Base-by-base conservation (phyloP, 2,797 vertebrate species). In the Microctenopoma stevenorrisi region DNA sequence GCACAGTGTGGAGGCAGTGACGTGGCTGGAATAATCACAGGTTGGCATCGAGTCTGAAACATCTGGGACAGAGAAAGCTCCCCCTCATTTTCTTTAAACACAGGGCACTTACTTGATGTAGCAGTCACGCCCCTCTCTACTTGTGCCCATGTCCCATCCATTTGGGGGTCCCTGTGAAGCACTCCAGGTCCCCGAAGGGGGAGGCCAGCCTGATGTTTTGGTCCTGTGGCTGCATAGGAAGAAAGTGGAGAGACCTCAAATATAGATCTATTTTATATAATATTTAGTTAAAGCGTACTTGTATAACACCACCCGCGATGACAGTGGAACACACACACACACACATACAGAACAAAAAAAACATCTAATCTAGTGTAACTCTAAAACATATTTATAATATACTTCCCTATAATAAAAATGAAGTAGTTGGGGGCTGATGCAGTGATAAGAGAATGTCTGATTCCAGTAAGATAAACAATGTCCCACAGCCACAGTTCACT, bases 141-240 rank as follows among this genome's bases (percentile, higher is more conserved):
- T 97, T 90, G 95, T 90, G 78, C 92, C 96, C 95, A 97, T 96
- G 94, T 99, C 98, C 98, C 97, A 99, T 93, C 96, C 96, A 95
- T 98, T 97, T 86, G 95, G 95, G 85, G 96, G 94, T 71, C 95
- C 95, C 93, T 97, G 97, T 71, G 95, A 94, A 85, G 95, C 88
- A 70, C 90, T 94, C 96, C 97, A 98, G 92, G 95, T 95, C 87
- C 96, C 96, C 51, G 96, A 93, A 77, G 96, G 94, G 79, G 96
- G 94, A 14, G 96, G 95, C 96, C 96, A 98, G 90, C 96, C 96
- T 18, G 96, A 95, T 81, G 96, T 93, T 93, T 98, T 98, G 83
- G 94, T 96, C 91, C 95, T 97, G 94, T 98, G 96, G 94, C 98
- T 99, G 86, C 11, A 57, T 59, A 64, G 43, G 56, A 49, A 64